Base-by-base conservation (phyloP, 2,888 invertebrate species). In the Nomada hirtipes region DNA sequence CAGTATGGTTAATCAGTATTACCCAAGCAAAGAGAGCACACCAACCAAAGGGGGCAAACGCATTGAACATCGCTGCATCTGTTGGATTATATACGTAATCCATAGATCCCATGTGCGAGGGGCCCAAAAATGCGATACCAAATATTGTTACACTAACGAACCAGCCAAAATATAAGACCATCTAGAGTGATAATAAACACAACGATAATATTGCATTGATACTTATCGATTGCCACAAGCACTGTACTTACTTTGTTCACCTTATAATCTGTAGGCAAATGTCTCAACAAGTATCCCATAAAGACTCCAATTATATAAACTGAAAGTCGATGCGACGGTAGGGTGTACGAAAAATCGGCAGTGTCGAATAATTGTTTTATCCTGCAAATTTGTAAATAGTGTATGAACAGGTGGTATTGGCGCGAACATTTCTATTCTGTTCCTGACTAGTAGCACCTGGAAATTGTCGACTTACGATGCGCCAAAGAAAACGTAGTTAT, bases 41-140 rank as follows among this genome's bases (percentile, higher is more conserved):
- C 96, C 96, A 97, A 20, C 95, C 95, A 74, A 96, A 96, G 0
- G 96, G 96, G 4, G 96, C 95, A 86, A 96, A 96, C 2, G 96
- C 96, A 18, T 96, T 96, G 89, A 96, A 97, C 89, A 95, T 94
- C 4, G 96, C 96, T 0, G 96, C 96, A 91, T 96, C 95, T 3
- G 94, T 93, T 0, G 96, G 94, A 89, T 96, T 95, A 86, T 96
- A 96, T 10, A 94, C 92, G 86, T 96, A 96, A 88, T 94, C 93
- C 53, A 95, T 95, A 63, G 94, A 94, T 1, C 96, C 96, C 96
- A 96, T 96, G 65, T 95, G 95, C 0, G 96, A 95, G 3, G 96
- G 96, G 1, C 95, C 96, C 79, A 96, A 91, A 71, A 96, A 94
- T 1, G 96, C 95, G 7, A 93, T 93, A 13, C 95, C 89, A 47